Evolutionary conservation across 2,113 vertebrate species (phyloP).

Genomic region (Baryphthengus martii): DNA sequence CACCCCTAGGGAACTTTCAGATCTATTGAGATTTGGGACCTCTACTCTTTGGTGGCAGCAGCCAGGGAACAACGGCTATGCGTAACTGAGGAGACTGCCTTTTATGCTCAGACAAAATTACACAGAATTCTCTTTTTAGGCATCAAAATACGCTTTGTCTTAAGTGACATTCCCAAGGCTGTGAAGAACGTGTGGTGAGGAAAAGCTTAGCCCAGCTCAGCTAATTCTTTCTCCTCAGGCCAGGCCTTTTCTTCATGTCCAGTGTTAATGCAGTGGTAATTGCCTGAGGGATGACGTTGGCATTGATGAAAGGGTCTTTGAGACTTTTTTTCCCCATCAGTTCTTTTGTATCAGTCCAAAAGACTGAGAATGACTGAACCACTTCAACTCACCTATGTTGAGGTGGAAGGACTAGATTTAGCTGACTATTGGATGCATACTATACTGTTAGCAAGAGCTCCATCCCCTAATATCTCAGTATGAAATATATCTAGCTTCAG

Average conservation of each 20-base stretch:
- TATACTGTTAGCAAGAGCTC: not conserved
- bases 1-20: not conserved
- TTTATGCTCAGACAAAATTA: not conserved
- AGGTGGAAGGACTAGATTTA: not conserved
- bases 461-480: not conserved
- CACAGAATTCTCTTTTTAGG: not conserved
- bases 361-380: not conserved
- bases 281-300: not conserved
- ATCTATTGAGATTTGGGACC: not conserved
- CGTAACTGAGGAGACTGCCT: not conserved
- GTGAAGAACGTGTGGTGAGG: not conserved
- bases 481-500: not conserved
- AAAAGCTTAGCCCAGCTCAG: not conserved
- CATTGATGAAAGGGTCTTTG: not conserved
- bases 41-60: not conserved
- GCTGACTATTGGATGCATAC: not conserved
- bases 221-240: not conserved
- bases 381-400: not conserved
- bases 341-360: not conserved
- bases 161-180: not conserved
- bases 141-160: not conserved
- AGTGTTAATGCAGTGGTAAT: not conserved
- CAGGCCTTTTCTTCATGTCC: not conserved
- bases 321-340: not conserved
- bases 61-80: not conserved